Base-by-base conservation (phyloP, 1,140 invertebrate species). In the Drosophila lacteicornis region DNA sequence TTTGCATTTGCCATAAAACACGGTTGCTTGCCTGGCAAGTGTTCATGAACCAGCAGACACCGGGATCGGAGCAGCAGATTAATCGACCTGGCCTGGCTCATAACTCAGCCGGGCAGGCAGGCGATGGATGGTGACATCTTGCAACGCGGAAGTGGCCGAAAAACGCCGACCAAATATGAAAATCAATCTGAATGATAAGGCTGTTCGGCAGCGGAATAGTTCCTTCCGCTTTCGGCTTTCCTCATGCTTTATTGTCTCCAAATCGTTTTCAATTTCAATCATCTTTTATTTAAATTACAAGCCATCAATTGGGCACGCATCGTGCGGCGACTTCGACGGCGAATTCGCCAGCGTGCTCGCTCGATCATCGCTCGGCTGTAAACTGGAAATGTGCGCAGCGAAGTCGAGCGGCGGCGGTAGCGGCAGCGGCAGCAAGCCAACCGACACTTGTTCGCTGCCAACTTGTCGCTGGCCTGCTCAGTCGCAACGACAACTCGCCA, bases 401-500 rank as follows among this genome's bases (percentile, higher is more conserved):
- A 59, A 68, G 65, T 60, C 57, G 40, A 70, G 61, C 45, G 66
- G 47, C 42, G 8, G 33, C 33, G 22, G 22, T 25, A 25, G 7
- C 30, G 30, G 30, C 30, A 25, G 7, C 30, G 30, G 30, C 30
- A 38, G 53, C 19, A 22, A 22, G 15, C 38, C 36, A 55, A 88
- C 85, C 85, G 85, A 90, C 85, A 90, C 85, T 90, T 90, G 86
- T 88, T 88, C 84, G 84, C 80, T 75, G 63, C 77, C 59, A 80
- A 84, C 77, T 75, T 84, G 77, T 80, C 61, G 66, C 61, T 50
- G 19, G 43, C 50, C 58, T 71, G 69, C 85, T 90, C 86, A 90
- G 75, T 90, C 85, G 79, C 75, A 91, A 85, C 85, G 79, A 90
- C 69, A 90, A 91, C 85, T 90, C 71, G 75, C 75, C 75, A 84